phyloP scores from a whole-genome alignment of 2,113 vertebrate species.

The Struthio camelus region DNA sequence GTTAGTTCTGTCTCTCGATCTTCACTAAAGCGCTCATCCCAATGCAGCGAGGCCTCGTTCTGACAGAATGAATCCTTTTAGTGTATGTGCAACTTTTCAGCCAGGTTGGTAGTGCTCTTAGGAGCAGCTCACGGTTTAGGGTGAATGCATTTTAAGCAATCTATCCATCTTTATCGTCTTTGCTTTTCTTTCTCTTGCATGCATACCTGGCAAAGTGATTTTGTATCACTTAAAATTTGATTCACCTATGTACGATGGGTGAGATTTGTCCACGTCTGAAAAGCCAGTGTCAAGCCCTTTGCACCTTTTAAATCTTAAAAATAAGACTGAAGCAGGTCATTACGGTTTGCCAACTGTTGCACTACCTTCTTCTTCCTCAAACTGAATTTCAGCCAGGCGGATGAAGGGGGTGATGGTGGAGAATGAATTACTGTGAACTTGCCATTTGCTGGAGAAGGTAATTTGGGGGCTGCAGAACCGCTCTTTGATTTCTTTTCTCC shows the following conservation, averaged over 20 bases:
- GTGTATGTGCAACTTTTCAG: not conserved
- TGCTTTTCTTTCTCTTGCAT: slow-evolving; percentile 56
- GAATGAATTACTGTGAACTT: not conserved
- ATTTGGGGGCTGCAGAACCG: not conserved
- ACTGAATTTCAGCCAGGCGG: not conserved
- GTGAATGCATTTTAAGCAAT: slow-evolving; percentile 61
- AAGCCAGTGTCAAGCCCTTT: slow-evolving; percentile 53
- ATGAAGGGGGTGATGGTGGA: not conserved
- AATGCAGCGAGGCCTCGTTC: not conserved
- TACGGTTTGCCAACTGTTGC: slow-evolving; percentile 5
- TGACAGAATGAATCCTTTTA: not conserved
- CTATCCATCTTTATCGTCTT: slow-evolving; percentile 68
- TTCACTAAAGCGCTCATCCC: not conserved
- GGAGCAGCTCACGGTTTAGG: slow-evolving; percentile 39
- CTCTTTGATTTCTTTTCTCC: not conserved
- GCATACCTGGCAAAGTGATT: slow-evolving; percentile 44
- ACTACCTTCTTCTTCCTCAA: slow-evolving; percentile 6
- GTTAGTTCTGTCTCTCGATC: slow-evolving; percentile 39
- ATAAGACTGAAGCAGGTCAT: not conserved
- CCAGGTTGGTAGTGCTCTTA: slow-evolving; percentile 16
- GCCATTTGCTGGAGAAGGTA: not conserved
- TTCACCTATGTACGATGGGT: slow-evolving; percentile 30
- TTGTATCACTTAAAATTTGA: slow-evolving; percentile 46
- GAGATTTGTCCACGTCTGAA: slow-evolving; percentile 43
- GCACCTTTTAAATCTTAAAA: slow-evolving; percentile 58